These are phyloP conservation scores for Brachyhypopomus gauderio DNA, from an alignment of 2,113 vertebrate genomes.

Conservation along the genomic window DNA sequence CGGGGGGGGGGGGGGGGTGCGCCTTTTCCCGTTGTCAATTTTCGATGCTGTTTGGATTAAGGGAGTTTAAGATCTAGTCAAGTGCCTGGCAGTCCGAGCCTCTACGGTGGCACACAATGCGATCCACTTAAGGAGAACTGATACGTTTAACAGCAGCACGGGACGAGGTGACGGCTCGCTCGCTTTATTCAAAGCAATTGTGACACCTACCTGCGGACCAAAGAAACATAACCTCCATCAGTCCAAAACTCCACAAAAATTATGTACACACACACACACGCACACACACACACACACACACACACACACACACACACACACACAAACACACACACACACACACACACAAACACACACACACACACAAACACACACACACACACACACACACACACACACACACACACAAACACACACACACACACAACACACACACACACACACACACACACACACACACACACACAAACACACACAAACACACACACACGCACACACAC, in stretches of 20 bases:
- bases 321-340: too few relatives aligned
- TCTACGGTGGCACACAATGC: constrained; percentile 11
- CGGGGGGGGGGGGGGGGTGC: constrained; percentile 26
- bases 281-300: too few relatives aligned
- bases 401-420: too few relatives aligned
- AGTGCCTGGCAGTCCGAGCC: constrained; percentile 77
- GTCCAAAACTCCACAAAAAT: constrained; percentile 47
- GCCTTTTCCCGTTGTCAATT: constrained; percentile 4
- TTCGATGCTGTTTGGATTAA: constrained; percentile 52
- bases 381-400: too few relatives aligned
- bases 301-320: too few relatives aligned
- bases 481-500: too few relatives aligned
- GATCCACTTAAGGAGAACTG: constrained; percentile 73
- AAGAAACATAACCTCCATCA: constrained; percentile 84
- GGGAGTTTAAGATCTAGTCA: constrained; percentile 68
- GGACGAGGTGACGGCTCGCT: constrained; percentile 80
- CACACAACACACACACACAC: too few relatives aligned
- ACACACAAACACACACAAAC: too few relatives aligned
- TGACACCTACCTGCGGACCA: constrained; percentile 98
- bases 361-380: too few relatives aligned
- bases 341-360: too few relatives aligned
- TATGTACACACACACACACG: too few relatives aligned
- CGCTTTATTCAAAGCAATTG: constrained; percentile 95
- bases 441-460: too few relatives aligned
- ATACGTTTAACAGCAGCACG: constrained; percentile 65